phyloP scores from a whole-genome alignment of 1,140 invertebrate species.

The Pseudomyrmex cubaensis region DNA sequence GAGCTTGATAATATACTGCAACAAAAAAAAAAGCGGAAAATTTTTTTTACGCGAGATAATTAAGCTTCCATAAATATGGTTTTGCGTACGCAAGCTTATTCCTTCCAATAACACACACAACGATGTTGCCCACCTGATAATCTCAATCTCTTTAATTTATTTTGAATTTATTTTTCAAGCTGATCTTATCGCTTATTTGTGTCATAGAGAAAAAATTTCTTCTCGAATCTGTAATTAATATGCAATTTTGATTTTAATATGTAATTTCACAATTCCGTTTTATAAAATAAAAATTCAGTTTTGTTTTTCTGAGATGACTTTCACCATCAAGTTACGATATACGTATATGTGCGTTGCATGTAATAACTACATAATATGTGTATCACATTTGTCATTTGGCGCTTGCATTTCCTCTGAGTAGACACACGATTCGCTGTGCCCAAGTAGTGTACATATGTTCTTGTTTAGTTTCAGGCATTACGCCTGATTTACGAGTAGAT shows the following conservation, averaged over 20 bases:
- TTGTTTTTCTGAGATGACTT: not conserved
- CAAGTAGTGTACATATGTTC: conserved; percentile 70
- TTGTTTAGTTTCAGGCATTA: conserved; percentile 73
- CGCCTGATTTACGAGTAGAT: conserved; percentile 72
- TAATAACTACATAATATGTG: not conserved
- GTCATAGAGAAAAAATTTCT: not conserved
- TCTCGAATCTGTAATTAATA: not conserved
- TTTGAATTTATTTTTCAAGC: conserved; percentile 7
- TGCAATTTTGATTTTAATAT: not conserved
- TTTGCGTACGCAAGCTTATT: not conserved
- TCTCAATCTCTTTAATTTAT: conserved; percentile 1
- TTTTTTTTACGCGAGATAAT: conserved; percentile 17
- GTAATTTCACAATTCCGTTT: not conserved
- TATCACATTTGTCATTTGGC: conserved; percentile 12
- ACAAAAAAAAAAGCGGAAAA: not conserved
- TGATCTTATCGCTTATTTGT: conserved; percentile 6
- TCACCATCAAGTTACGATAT: not conserved
- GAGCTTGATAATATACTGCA: not conserved
- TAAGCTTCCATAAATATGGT: not conserved
- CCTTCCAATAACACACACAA: not conserved
- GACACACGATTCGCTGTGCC: conserved; percentile 50
- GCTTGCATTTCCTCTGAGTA: conserved; percentile 69
- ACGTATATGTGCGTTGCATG: too few relatives aligned
- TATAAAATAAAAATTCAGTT: not conserved
- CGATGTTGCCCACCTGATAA: not conserved